A percentile compares a stretch with the other conserved stretches of the same genome.
Evolutionary conservation across 1,140 invertebrate species (phyloP).

Genomic region (Antheraea mylitta): DNA sequence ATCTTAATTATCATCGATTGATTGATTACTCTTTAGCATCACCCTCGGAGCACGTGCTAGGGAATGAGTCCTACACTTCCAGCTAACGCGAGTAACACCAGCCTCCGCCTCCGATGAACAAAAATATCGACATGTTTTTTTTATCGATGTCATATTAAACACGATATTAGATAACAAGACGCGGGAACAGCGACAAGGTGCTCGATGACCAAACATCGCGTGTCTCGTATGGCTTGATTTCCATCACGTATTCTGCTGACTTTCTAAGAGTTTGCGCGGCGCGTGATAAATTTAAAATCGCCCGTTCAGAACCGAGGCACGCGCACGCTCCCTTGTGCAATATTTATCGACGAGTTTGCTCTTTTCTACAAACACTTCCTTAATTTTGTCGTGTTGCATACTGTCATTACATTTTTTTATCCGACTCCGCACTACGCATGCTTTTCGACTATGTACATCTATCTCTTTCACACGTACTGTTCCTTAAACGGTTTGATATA

Average conservation of each 20-base stretch:
- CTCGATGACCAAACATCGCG: background rate
- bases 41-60: too few relatives aligned
- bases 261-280: constrained; percentile 13
- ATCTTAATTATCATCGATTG: too few relatives aligned
- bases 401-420: too few relatives aligned
- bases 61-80: too few relatives aligned
- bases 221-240: constrained; percentile 7
- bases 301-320: background rate
- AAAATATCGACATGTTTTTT: too few relatives aligned
- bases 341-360: background rate
- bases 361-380: constrained; percentile 2
- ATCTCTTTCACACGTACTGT: too few relatives aligned
- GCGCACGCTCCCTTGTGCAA: constrained; percentile 10
- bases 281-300: constrained; percentile 7
- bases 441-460: too few relatives aligned
- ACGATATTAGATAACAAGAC: background rate
- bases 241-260: constrained; percentile 14
- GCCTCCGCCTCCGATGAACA: too few relatives aligned
- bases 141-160: background rate
- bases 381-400: background rate
- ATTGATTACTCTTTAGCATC: too few relatives aligned
- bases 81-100: too few relatives aligned
- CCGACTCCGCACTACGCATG: too few relatives aligned
- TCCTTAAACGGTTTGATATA: too few relatives aligned
- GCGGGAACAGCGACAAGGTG: background rate